Conservation (phyloP, 2,113 vertebrate species). For the Equus quagga region DNA sequence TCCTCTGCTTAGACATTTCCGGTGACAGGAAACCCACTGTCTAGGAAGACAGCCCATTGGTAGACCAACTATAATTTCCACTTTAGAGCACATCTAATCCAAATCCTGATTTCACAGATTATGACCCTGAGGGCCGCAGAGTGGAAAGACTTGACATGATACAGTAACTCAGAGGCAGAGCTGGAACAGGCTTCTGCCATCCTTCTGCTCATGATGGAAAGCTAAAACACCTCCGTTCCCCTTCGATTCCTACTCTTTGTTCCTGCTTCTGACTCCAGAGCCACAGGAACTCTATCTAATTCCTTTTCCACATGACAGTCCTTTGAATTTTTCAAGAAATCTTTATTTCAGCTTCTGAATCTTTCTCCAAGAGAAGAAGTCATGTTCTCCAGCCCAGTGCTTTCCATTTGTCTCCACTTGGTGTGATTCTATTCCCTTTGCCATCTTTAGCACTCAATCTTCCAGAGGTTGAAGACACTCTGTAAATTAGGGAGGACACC, state of each 20-base stretch:
- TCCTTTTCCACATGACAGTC: not conserved
- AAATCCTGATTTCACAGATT: conserved; percentile 5
- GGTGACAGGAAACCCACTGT: not conserved
- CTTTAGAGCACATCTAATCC: not conserved
- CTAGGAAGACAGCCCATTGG: not conserved
- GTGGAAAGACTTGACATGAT: not conserved
- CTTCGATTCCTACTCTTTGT: not conserved
- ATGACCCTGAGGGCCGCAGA: not conserved
- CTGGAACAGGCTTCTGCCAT: not conserved
- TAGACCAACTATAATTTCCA: conserved; percentile 17
- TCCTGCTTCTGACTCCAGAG: conserved; percentile 17
- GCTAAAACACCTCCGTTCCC: not conserved
- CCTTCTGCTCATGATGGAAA: not conserved
- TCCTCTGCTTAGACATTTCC: conserved; percentile 4
- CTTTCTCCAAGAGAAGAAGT: conserved; percentile 25
- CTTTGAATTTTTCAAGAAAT: conserved; percentile 47
- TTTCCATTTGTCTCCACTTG: not conserved
- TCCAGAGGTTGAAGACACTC: not conserved
- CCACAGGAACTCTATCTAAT: not conserved
- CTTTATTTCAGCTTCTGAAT: not conserved
- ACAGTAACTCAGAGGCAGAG: not conserved
- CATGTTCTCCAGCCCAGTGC: not conserved
- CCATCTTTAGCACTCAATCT: not conserved
- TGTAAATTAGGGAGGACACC: not conserved
- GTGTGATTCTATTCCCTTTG: not conserved